Conservation (phyloP, 2,113 vertebrate species). For the Halcyon senegalensis region DNA sequence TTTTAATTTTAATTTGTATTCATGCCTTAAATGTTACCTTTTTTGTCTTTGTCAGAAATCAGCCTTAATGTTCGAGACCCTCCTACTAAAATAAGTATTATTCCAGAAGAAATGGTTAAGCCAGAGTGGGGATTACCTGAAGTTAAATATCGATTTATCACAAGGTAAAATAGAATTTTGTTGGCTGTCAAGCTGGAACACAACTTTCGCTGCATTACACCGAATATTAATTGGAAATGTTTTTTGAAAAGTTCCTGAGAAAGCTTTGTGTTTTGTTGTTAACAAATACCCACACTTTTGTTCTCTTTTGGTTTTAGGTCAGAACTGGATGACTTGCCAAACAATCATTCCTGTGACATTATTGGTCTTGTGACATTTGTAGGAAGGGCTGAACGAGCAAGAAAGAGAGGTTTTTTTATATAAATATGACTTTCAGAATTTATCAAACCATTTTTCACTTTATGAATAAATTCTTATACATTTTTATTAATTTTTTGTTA, state of each 20-base stretch:
- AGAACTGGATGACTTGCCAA: slow-evolving; percentile 79
- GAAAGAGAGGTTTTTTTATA: slow-evolving; percentile 76
- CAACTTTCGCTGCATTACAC: not conserved
- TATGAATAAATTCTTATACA: not conserved
- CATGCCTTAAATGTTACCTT: not conserved
- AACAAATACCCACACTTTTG: not conserved
- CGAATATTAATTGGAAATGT: not conserved
- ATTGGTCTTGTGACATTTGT: slow-evolving; percentile 91
- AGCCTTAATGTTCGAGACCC: slow-evolving; percentile 84
- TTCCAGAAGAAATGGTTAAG: slow-evolving; percentile 83
- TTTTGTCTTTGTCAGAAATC: slow-evolving; percentile 80
- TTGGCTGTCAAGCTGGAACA: not conserved
- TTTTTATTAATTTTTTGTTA: slow-evolving; percentile 51
- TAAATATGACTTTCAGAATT: not conserved
- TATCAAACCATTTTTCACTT: not conserved
- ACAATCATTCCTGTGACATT: slow-evolving; percentile 83
- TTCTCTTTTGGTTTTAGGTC: slow-evolving; percentile 75
- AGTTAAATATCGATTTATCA: slow-evolving; percentile 82
- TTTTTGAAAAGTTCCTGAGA: not conserved
- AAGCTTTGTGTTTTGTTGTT: not conserved
- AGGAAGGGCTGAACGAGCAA: slow-evolving; percentile 85
- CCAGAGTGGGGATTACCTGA: slow-evolving; percentile 88
- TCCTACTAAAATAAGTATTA: slow-evolving; percentile 80
- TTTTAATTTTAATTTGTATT: not conserved
- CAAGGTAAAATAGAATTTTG: slow-evolving; percentile 76